Base-by-base conservation (phyloP, 2,113 vertebrate genomes). In the Mesembrinibis cayennensis region DNA sequence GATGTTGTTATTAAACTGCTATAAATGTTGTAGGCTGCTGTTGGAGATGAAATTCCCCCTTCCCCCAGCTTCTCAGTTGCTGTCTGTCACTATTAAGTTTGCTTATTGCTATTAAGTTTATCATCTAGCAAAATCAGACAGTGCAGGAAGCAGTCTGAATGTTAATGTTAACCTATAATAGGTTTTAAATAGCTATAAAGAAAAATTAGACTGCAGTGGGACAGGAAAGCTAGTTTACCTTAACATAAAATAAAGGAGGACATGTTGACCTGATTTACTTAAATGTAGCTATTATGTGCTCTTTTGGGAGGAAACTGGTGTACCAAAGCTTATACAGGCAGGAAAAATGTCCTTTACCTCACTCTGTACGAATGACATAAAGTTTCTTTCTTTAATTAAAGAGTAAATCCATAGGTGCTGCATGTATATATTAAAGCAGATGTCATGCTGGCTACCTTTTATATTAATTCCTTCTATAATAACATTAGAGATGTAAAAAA, bases 161-260 rank as follows among this genome's bases (percentile, higher is more conserved):
- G 87, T 94, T 95, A 87, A 92, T 61, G 61, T 59, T 92, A 72
- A 92, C 58, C 63, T 94, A 55, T 88, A 97, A 96, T 93, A 95
- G 82, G 84, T 95, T 95, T 97, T 94, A 97, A 95, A 94, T 70
- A 86, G 73, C 80, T 91, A 49, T 91, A 93, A 96, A 96, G 92
- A 92, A 94, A 91, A 95, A 84, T 70, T 91, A 73, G 42, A 36
- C 44, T 90, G 85, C 74, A 92, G 36, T 72, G 90, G 92, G 93
- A 93, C 87, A 95, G 96, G 95, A 97, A 95, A 91, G 74, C 67
- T 91, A 97, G 94, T 96, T 97, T 95, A 96, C 95, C 86, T 95
- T 96, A 95, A 89, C 74, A 90, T 94, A 93, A 97, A 96, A 93
- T 96, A 94, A 94, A 93, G 77, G 53, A 91, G 71, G 89, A 94